Evolutionary conservation across 2,888 invertebrate genomes (phyloP), one percentile per base, ranked within the genome.

Genomic region (Eupithecia tripunctaria): DNA sequence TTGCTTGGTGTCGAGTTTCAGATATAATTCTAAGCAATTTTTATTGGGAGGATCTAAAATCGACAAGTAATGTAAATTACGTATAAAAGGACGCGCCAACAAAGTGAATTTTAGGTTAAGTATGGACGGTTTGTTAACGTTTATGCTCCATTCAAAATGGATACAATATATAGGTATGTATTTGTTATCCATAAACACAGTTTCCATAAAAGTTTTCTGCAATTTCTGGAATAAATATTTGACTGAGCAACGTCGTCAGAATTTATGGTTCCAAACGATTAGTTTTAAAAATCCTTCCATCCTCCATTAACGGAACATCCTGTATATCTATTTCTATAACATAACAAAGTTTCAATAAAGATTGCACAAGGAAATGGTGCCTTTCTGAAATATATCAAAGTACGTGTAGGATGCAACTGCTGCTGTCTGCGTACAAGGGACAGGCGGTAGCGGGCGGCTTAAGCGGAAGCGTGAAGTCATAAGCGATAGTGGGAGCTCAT

Each of bases 381-480:
- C 56, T 60, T 60, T 69, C 43, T 71, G 63, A 76, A 73, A 73
- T 76, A 72, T 77, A 75, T 76, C 76, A 73, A 68, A 69, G 66
- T 25, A 72, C 73, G 71, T 74, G 76, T 76, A 70, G 72, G 65
- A 77, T 77, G 74, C 77, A 73, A 79, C 77, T 74, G 62, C 51
- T 38, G 25, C 62, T 41, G 14, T 1, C 51, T 51, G 43, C 68
- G 75, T 59, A 2, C 47, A 70, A 70, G 64, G 47, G 41, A 74
- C 47, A 69, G 56, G 70, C 64, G 14, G 56, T 2, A 25, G 56
- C 25, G 56, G 51, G 12, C 14, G 5, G 56, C 56, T 14, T 25
- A 12, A 14, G 56, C 56, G 56, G 6, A 18, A 60, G 76, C 72
- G 72, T 29, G 15, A 27, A 0, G 25, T 27, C n/a, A n/a, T n/a